These are phyloP conservation scores for Anas capensis DNA, from an alignment of 2,797 vertebrate genomes.

Conservation along the genomic window DNA sequence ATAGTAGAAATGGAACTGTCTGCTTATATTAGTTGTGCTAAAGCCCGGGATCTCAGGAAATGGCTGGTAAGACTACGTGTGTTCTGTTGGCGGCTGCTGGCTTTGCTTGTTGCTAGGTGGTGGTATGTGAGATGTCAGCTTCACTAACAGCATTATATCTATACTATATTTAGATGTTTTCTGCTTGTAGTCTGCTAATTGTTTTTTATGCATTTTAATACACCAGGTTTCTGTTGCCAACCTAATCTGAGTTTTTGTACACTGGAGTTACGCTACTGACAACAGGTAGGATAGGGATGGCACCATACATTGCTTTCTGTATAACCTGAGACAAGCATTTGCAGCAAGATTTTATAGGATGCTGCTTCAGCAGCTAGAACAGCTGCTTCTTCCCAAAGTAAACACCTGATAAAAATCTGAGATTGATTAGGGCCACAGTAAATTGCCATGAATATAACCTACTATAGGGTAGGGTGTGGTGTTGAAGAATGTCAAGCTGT, in stretches of 20 bases:
- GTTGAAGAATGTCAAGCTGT: background rate
- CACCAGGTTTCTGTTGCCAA: background rate
- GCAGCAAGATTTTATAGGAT: background rate
- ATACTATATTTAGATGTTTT: background rate
- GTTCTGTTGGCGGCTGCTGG: background rate
- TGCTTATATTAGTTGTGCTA: background rate
- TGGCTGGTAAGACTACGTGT: background rate
- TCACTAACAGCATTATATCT: background rate
- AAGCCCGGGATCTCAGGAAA: background rate
- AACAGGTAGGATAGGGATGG: background rate
- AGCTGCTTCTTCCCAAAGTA: background rate
- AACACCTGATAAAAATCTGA: background rate
- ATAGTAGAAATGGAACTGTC: background rate
- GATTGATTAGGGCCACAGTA: background rate
- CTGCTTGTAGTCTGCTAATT: background rate
- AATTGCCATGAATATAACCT: background rate
- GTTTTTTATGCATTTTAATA: background rate
- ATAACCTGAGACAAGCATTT: background rate
- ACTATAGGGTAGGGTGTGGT: background rate
- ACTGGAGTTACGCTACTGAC: accelerated
- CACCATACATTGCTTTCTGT: accelerated
- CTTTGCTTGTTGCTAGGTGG: background rate
- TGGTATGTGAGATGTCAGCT: background rate
- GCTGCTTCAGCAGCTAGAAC: background rate
- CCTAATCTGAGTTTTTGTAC: background rate